phyloP scores from a whole-genome alignment of 2,888 invertebrate genomes.

The Drosophila percnosoma region DNA sequence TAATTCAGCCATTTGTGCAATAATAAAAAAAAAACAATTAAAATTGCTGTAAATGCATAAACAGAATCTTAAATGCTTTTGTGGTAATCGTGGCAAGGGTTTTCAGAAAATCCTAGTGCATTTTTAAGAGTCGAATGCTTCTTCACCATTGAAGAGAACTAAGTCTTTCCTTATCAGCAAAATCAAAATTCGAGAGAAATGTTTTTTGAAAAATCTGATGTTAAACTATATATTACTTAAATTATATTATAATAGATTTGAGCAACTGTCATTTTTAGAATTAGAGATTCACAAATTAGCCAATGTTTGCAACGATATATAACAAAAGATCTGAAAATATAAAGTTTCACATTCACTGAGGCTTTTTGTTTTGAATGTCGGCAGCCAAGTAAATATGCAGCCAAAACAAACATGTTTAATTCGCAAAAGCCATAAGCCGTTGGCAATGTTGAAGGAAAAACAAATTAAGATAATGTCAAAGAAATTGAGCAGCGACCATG shows the following conservation, averaged over 20 bases:
- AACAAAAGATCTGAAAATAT: background rate
- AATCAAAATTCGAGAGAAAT: background rate
- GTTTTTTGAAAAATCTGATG: background rate
- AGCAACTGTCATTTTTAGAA: background rate
- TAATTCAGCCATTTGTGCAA: background rate
- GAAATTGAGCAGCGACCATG: background rate
- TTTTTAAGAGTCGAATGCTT: background rate
- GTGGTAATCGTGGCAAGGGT: background rate
- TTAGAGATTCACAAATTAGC: background rate
- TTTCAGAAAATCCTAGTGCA: background rate
- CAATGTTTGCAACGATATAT: no score
- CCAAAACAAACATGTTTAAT: conserved; percentile 11
- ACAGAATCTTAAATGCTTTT: background rate
- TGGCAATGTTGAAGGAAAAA: conserved; percentile 5
- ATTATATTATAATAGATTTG: background rate
- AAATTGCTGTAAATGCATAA: background rate
- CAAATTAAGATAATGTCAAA: background rate
- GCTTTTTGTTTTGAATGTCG: conserved; percentile 6
- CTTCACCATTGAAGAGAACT: no score
- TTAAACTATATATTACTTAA: background rate
- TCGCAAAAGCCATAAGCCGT: background rate
- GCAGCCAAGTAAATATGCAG: background rate
- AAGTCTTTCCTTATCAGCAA: no score
- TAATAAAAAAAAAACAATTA: background rate
- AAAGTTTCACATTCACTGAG: conserved; percentile 1